Conservation (phyloP, 2,888 invertebrate genomes). For the Carcina quercana region DNA sequence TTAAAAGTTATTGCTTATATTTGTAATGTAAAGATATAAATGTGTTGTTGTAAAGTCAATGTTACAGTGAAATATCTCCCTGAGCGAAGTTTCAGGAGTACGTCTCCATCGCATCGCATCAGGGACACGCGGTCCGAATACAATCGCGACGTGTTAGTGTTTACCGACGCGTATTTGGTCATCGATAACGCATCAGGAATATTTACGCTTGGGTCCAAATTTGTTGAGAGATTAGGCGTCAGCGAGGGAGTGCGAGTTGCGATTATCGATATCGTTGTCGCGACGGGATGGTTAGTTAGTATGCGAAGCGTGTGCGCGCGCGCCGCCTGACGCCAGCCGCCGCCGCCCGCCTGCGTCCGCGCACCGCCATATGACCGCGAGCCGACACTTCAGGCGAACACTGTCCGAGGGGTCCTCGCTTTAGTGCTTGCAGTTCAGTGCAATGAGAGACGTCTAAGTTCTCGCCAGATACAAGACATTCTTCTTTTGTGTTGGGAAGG, state of each 20-base stretch:
- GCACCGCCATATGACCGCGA: constrained; percentile 35
- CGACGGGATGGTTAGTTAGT: constrained; percentile 56
- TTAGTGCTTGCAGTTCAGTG: constrained; percentile 50
- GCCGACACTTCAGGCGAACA: constrained; percentile 43
- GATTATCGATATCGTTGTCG: constrained; percentile 55
- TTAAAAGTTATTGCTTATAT: no score
- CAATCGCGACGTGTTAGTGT: constrained; percentile 43
- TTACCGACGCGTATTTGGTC: constrained; percentile 47
- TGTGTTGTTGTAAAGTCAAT: no score
- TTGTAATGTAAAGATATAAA: no score
- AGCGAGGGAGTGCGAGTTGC: constrained; percentile 44
- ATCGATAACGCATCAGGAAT: constrained; percentile 49
- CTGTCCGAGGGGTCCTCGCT: constrained; percentile 48
- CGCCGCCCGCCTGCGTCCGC: constrained; percentile 33
- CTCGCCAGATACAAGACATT: constrained; percentile 20
- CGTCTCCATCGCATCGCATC: no score
- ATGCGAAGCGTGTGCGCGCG: constrained; percentile 63
- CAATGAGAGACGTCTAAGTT: constrained; percentile 48
- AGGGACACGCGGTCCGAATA: constrained; percentile 37
- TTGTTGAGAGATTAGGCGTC: constrained; percentile 52
- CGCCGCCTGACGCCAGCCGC: constrained; percentile 58
- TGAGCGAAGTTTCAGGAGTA: no score
- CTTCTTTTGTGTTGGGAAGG: constrained; percentile 20
- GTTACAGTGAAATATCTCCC: no score
- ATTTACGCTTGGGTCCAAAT: constrained; percentile 52